Conservation (phyloP, 64 coral and sea anemone genomes). For the Actinia tenebrosa region DNA sequence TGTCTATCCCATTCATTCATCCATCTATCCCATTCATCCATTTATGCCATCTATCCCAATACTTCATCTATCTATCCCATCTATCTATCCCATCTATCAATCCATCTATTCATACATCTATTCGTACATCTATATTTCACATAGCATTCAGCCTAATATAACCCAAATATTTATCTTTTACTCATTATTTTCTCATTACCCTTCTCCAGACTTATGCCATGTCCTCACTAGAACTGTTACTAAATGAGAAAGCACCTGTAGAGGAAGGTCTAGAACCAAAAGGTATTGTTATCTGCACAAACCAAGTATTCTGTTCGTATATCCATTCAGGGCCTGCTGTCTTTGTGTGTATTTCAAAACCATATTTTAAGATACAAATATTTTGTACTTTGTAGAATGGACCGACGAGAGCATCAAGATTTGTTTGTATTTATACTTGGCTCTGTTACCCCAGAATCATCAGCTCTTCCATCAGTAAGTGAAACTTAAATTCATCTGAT, state of each 20-base stretch:
- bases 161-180: neutral
- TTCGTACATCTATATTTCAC: neutral
- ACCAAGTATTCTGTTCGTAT: neutral
- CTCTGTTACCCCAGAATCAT: conserved; percentile 89
- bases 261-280: conserved; percentile 40
- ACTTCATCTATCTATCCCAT: neutral
- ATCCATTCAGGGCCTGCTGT: neutral
- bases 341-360: no score
- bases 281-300: conserved; percentile 7
- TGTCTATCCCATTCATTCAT: neutral
- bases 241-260: conserved; percentile 51
- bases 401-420: conserved; percentile 94
- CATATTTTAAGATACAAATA: conserved; percentile 26
- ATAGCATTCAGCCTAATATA: neutral
- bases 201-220: conserved; percentile 76
- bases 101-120: neutral
- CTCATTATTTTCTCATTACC: neutral
- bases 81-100: neutral
- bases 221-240: conserved; percentile 61
- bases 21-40: neutral
- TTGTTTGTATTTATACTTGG: conserved; percentile 92
- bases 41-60: neutral
- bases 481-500: neutral
- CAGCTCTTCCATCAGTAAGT: conserved; percentile 95
- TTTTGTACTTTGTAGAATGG: conserved; percentile 64